phyloP scores from a whole-genome alignment of 2,888 invertebrate genomes.

The Epinotia ramella region DNA sequence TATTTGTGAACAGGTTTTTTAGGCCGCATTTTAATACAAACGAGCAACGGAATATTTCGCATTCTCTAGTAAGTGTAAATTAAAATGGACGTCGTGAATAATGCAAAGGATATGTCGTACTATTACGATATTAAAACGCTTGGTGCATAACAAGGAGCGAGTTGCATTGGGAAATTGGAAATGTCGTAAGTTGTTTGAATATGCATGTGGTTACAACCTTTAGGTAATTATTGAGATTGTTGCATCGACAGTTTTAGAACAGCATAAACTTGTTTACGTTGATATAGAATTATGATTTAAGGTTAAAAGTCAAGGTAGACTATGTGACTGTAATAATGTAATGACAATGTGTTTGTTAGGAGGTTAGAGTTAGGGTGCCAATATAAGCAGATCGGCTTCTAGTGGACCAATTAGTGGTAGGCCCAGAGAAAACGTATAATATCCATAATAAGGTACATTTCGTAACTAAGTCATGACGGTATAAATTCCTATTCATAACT shows the following conservation, averaged over 20 bases:
- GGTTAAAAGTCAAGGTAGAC: conserved; percentile 25
- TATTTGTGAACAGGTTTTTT: conserved; percentile 24
- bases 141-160: conserved; percentile 33
- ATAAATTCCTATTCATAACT: conserved; percentile 21
- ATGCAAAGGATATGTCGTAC: conserved; percentile 31
- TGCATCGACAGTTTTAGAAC: conserved; percentile 3
- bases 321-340: neutral
- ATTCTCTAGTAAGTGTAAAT: conserved; percentile 33
- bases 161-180: conserved; percentile 26
- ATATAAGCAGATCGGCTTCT: no score
- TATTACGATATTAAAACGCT: conserved; percentile 45
- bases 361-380: no score
- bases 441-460: conserved; percentile 10
- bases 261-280: neutral
- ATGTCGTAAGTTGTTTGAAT: conserved; percentile 12
- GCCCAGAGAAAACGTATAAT: neutral
- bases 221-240: conserved; percentile 8
- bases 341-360: neutral
- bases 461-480: conserved; percentile 11
- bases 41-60: conserved; percentile 25
- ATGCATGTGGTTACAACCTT: conserved; percentile 7
- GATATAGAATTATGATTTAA: conserved; percentile 3
- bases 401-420: neutral
- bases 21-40: conserved; percentile 17
- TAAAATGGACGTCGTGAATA: conserved; percentile 36